Evolutionary conservation across 1,140 invertebrate species (phyloP).

Genomic region (Lasioglossum albipes): DNA sequence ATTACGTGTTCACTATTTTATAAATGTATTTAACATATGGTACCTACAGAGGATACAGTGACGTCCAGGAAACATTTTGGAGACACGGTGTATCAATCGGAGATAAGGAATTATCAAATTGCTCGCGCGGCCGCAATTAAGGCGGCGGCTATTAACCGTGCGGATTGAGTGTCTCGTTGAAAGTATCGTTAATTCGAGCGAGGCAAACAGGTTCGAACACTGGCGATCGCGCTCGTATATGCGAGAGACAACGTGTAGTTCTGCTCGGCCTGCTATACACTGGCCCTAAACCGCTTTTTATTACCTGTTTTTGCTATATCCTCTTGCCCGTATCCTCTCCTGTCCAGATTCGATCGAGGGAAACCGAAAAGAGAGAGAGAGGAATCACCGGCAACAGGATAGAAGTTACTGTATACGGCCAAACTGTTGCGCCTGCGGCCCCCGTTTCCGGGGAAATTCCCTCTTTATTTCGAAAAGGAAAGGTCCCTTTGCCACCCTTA

Average conservation of each 20-base stretch:
- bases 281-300: constrained; percentile 38
- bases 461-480: no score
- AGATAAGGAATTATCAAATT: constrained; percentile 33
- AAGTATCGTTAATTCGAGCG: constrained; percentile 39
- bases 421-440: constrained; percentile 58
- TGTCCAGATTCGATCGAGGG: constrained; percentile 17
- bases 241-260: constrained; percentile 16
- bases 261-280: not conserved
- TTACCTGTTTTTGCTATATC: not conserved
- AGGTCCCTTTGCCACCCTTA: not conserved
- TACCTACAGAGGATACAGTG: no score
- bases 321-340: constrained; percentile 7
- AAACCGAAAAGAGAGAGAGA: not conserved
- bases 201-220: constrained; percentile 32
- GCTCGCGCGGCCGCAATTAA: constrained; percentile 35
- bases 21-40: no score
- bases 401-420: constrained; percentile 50
- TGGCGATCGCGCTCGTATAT: not conserved
- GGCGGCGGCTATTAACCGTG: constrained; percentile 19
- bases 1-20: no score
- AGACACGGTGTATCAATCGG: constrained; percentile 1
- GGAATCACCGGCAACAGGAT: not conserved
- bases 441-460: not conserved
- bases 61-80: no score
- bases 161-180: constrained; percentile 24